Conservation (phyloP, 2,113 vertebrate species). For the Clarias gariepinus region DNA sequence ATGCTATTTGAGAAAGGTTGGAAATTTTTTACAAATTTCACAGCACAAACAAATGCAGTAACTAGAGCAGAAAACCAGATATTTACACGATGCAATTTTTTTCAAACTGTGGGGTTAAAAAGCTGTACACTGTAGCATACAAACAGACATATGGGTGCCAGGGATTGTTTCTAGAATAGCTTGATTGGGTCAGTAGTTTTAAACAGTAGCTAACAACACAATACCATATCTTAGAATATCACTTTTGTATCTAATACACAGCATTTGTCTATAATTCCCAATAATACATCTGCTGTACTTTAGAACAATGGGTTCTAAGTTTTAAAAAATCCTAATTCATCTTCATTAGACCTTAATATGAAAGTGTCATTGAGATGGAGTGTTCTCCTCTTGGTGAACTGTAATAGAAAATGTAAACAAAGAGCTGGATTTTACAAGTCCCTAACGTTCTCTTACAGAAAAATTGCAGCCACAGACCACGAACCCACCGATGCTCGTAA, state of each 20-base stretch:
- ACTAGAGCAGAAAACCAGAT: not conserved
- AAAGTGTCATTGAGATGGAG: conserved; percentile 13
- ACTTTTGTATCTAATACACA: not conserved
- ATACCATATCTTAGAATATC: not conserved
- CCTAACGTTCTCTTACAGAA: conserved; percentile 74
- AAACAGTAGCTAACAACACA: not conserved
- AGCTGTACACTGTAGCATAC: not conserved
- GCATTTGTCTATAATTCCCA: not conserved
- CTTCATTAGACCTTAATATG: conserved; percentile 11
- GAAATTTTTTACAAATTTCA: not conserved
- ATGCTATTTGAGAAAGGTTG: not conserved
- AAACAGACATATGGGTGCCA: not conserved
- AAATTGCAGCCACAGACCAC: conserved; percentile 96
- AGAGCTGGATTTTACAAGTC: conserved; percentile 46
- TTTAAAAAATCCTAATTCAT: conserved; percentile 38
- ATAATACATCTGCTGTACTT: not conserved
- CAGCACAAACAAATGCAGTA: not conserved
- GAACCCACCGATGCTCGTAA: conserved; percentile 97
- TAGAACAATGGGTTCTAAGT: not conserved
- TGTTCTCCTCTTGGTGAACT: conserved; percentile 15
- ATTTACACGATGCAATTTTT: not conserved
- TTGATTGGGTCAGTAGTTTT: not conserved
- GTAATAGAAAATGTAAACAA: conserved; percentile 22
- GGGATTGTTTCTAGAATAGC: not conserved
- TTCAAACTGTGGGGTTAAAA: too few species aligned